A percentile compares a stretch with the other conserved stretches of the same genome.
Evolutionary conservation across 1,140 invertebrate species (phyloP).

Genomic region (Drosophila bipectinata): DNA sequence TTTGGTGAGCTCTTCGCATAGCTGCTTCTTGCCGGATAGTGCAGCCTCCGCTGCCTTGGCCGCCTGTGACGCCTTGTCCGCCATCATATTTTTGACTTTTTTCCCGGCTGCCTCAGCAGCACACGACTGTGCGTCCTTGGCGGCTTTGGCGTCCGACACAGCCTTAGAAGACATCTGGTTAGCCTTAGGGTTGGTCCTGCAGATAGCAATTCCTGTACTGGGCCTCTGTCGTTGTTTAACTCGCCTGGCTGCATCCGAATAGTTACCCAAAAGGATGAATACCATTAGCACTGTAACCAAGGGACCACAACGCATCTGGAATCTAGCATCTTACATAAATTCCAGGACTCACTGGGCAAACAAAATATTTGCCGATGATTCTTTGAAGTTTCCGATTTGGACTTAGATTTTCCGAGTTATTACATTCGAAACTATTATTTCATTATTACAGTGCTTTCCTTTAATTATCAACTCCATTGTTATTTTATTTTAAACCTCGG

Average conservation of each 20-base stretch:
- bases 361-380: slow-evolving; percentile 5
- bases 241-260: neutral
- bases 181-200: slow-evolving; percentile 18
- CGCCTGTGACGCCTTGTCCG: slow-evolving; percentile 32
- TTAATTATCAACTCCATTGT: neutral
- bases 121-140: slow-evolving; percentile 29
- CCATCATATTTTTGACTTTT: slow-evolving; percentile 15
- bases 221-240: neutral
- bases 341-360: slow-evolving; percentile 1
- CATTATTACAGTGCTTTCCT: neutral
- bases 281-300: slow-evolving; percentile 22
- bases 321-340: slow-evolving; percentile 42
- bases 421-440: neutral
- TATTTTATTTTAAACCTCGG: neutral
- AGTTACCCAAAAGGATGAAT: slow-evolving; percentile 24
- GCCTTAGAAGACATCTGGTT: slow-evolving; percentile 27
- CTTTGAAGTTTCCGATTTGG: neutral
- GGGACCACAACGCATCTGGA: slow-evolving; percentile 38
- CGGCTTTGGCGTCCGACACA: slow-evolving; percentile 15
- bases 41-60: slow-evolving; percentile 32
- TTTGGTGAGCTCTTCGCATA: slow-evolving; percentile 25
- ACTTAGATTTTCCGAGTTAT: too few relatives aligned
- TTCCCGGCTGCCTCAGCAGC: slow-evolving; percentile 15
- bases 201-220: neutral
- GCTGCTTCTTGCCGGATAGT: slow-evolving; percentile 27